phyloP scores from a whole-genome alignment of 2,888 invertebrate genomes.

The Choristoneura rosaceana region DNA sequence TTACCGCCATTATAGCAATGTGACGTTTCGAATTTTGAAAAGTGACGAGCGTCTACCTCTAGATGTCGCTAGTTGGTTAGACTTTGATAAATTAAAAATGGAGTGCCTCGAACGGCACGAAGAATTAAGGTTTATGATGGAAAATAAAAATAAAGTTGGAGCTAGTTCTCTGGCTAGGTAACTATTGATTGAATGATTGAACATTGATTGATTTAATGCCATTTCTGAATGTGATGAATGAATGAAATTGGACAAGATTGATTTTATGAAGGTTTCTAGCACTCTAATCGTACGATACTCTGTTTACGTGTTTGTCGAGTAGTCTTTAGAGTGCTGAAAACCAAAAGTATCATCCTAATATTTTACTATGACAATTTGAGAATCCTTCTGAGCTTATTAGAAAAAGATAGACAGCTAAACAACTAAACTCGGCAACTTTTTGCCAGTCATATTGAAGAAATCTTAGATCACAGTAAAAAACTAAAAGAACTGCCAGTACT shows the following conservation, averaged over 20 bases:
- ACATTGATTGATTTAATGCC: background rate
- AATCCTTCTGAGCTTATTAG: no score
- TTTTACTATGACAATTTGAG: no score
- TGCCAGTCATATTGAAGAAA: no score
- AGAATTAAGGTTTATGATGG: constrained; percentile 71
- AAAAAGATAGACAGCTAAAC: no score
- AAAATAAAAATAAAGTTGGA: constrained; percentile 65
- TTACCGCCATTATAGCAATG: constrained; percentile 79
- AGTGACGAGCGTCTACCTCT: constrained; percentile 76
- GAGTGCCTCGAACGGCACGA: constrained; percentile 81
- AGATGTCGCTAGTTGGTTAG: constrained; percentile 83
- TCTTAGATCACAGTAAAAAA: no score
- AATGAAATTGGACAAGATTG: no score
- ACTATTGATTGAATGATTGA: background rate
- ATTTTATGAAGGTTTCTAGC: background rate
- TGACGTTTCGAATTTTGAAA: constrained; percentile 84
- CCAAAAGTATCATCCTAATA: no score
- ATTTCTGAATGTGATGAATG: no score
- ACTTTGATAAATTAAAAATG: constrained; percentile 85
- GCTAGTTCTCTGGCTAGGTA: constrained; percentile 71
- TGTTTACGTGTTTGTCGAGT: no score
- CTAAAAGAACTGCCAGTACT: no score
- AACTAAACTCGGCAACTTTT: no score
- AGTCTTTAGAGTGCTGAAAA: no score
- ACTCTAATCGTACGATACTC: background rate